Evolutionary conservation across 1,140 invertebrate genomes (phyloP), one percentile per base, ranked within the genome.

Genomic region (Plectrocnemia conspersa): DNA sequence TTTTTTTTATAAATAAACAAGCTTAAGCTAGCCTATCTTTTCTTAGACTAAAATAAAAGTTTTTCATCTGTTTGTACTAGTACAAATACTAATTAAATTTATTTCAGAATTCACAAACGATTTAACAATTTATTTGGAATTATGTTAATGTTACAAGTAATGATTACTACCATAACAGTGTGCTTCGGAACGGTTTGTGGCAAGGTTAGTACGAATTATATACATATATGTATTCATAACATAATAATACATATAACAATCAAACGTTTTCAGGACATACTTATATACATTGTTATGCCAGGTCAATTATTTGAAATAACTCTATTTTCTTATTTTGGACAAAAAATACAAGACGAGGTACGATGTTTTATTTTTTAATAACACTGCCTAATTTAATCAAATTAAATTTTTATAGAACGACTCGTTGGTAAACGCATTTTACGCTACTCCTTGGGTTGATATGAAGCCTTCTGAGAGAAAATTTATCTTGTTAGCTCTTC

Each of bases 371-470:
- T 29, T 29, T 29, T 7, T n/a, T 6, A 29, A 29, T 6, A 29
- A 6, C n/a, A 6, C n/a, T n/a, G n/a, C n/a, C 6, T 29, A 29
- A 29, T 7, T 7, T 7, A 29, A 29, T 29, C 27, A n/a, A 29
- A 7, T 29, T 29, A 29, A 29, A 29, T 23, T 46, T n/a, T 46
- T 46, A 15, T 46, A 50, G 48, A 50, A 35, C 19, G 24, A 35
- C 48, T n/a, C 36, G 22, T 21, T 50, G 19, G 33, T 35, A 13
- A 3, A 40, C 29, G 48, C 48, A 19, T 50, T 50, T 50, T 50
- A 50, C 29, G 19, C 33, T 11, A 40, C 22, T 3, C 15, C 33
- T 19, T 50, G 48, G 48, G 22, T 50, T 27, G 36, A 50, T 13
- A 50, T 50, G 48, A 29, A 21, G n/a, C 25, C 29, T 19, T 13